A percentile compares a stretch with the other conserved stretches of the same genome.
Conservation (phyloP, 2,113 vertebrate genomes). For the Excalfactoria chinensis region DNA sequence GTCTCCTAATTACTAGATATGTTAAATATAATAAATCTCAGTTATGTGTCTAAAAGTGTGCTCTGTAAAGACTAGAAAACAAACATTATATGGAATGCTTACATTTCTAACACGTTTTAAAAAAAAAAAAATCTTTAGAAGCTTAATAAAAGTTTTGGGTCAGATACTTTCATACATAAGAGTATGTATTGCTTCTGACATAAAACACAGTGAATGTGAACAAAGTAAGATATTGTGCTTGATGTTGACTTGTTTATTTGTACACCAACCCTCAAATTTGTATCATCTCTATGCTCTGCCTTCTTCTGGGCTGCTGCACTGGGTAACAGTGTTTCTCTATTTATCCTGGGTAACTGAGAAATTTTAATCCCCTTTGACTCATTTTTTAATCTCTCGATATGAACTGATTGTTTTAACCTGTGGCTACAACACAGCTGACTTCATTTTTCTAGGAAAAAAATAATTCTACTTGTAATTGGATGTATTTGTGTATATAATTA, state of each 20-base stretch:
- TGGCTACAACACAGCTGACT: background rate
- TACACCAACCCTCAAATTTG: background rate
- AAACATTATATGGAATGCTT: background rate
- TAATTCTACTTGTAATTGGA: background rate
- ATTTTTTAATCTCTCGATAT: background rate
- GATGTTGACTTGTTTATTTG: background rate
- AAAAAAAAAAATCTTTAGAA: background rate
- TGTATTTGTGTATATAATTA: background rate
- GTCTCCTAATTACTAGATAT: background rate
- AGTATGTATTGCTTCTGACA: background rate
- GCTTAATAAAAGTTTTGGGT: background rate
- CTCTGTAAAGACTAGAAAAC: background rate
- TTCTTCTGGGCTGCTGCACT: background rate
- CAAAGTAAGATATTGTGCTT: background rate
- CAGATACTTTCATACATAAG: background rate
- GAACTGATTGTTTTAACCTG: background rate
- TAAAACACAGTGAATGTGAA: background rate
- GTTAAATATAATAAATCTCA: background rate
- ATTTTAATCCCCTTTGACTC: background rate
- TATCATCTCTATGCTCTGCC: background rate
- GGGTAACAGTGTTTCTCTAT: background rate
- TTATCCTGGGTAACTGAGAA: background rate
- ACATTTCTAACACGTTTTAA: background rate
- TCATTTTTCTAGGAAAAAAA: background rate
- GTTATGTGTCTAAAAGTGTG: background rate